Percentiles rank a stretch among this genome's conserved stretches.
These are phyloP conservation scores for Chrysochloris asiatica DNA, from an alignment of 2,113 vertebrate genomes.

Conservation along the genomic window DNA sequence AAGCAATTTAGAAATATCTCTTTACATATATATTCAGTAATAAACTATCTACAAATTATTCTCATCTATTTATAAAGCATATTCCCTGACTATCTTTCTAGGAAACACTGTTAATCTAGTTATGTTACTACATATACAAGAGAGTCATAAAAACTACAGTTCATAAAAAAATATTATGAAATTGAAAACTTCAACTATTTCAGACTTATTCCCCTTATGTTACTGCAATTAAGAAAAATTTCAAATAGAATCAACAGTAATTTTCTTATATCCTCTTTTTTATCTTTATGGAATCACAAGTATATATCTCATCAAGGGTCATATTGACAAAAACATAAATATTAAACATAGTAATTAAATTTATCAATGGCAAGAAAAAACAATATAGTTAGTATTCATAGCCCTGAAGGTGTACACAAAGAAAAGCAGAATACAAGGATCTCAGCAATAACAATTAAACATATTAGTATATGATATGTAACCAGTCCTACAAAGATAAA, in stretches of 20 bases:
- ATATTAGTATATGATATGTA: not conserved
- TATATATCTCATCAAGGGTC: not conserved
- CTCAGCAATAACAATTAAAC: conserved; percentile 29
- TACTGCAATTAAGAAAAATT: conserved; percentile 43
- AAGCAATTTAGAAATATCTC: conserved; percentile 1
- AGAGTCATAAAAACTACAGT: not conserved
- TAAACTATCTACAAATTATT: conserved; percentile 25
- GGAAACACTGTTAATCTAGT: not conserved
- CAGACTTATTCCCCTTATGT: not conserved
- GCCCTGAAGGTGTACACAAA: not conserved
- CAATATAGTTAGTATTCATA: conserved; percentile 28
- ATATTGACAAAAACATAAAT: not conserved
- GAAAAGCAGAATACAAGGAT: not conserved
- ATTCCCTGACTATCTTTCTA: not conserved
- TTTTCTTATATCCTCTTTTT: not conserved
- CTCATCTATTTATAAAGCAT: conserved; percentile 24
- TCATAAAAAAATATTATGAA: conserved; percentile 36
- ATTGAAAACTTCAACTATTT: conserved; percentile 22
- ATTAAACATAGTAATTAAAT: conserved; percentile 5
- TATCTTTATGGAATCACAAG: not conserved
- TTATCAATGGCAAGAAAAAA: conserved; percentile 6
- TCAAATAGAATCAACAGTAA: conserved; percentile 9
- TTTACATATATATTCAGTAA: not conserved
- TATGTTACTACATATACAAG: not conserved
- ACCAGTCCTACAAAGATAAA: not conserved